Percentiles rank a stretch among this genome's conserved stretches.
Conservation (phyloP, 2,888 invertebrate species). For the Eupeodes luniger region DNA sequence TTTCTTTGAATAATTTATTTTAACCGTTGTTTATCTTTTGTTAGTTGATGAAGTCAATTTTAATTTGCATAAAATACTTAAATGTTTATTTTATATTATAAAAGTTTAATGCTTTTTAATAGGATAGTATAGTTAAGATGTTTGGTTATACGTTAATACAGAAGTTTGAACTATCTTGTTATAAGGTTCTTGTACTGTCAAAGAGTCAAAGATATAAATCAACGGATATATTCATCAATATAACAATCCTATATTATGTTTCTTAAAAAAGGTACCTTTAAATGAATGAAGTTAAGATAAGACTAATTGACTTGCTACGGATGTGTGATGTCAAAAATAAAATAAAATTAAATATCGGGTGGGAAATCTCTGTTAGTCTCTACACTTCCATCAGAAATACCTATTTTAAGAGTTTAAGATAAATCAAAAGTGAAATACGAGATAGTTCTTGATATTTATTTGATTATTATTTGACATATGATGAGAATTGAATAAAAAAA, state of each 20-base stretch:
- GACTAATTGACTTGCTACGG: not conserved
- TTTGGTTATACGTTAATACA: not conserved
- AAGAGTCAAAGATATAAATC: not conserved
- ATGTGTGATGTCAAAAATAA: not conserved
- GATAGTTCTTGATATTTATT: not conserved
- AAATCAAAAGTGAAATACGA: not conserved
- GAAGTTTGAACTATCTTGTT: slow-evolving; percentile 14
- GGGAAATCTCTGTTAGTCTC: not conserved
- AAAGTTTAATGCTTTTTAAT: not conserved
- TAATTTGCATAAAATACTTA: slow-evolving; percentile 26
- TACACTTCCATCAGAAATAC: not conserved
- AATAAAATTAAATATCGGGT: not conserved
- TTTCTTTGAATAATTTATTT: slow-evolving; percentile 19
- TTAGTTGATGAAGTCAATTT: not conserved
- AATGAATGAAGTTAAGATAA: slow-evolving; percentile 12
- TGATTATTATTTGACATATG: too few relatives aligned
- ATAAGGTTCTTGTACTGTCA: slow-evolving; percentile 4
- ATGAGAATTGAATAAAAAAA: too few relatives aligned
- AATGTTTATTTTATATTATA: not conserved
- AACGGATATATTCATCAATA: not conserved
- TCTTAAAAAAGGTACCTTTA: not conserved
- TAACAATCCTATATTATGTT: not conserved
- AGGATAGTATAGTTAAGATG: too few relatives aligned
- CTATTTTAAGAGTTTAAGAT: not conserved
- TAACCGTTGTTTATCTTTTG: slow-evolving; percentile 18